These are phyloP conservation scores for Periophthalmus magnuspinnatus DNA, from an alignment of 2,797 vertebrate genomes.

Conservation along the genomic window DNA sequence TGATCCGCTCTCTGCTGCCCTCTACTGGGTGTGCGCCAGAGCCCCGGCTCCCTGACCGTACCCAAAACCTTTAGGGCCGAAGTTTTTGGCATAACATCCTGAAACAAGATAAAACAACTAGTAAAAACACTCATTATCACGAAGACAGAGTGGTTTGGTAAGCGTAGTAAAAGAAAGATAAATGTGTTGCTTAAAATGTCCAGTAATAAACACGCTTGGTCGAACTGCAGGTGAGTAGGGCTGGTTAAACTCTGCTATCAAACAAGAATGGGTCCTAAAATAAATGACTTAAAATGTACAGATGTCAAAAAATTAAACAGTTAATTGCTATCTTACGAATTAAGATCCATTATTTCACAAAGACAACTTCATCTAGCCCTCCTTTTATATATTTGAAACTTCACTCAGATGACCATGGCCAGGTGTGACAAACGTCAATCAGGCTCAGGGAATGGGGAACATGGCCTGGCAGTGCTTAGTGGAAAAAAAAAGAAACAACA, in stretches of 20 bases:
- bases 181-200: neutral
- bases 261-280: no score
- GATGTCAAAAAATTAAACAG: no score
- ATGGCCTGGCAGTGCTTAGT: no score
- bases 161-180: neutral
- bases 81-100: constrained; percentile 94
- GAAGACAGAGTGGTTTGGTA: neutral
- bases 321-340: no score
- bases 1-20: neutral
- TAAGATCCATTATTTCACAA: neutral
- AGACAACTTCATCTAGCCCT: neutral
- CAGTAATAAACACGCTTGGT: neutral
- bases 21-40: constrained; percentile 83
- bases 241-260: neutral
- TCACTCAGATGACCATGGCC: neutral
- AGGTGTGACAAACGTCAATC: neutral
- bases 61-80: constrained; percentile 95
- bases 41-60: constrained; percentile 91
- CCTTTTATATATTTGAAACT: neutral
- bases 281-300: no score
- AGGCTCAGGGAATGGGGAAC: neutral
- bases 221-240: no score
- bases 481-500: no score
- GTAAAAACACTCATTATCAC: neutral
- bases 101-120: constrained; percentile 25